Evolutionary conservation across 2,797 vertebrate species (phyloP).

Genomic region (Adrianichthys oophorus): DNA sequence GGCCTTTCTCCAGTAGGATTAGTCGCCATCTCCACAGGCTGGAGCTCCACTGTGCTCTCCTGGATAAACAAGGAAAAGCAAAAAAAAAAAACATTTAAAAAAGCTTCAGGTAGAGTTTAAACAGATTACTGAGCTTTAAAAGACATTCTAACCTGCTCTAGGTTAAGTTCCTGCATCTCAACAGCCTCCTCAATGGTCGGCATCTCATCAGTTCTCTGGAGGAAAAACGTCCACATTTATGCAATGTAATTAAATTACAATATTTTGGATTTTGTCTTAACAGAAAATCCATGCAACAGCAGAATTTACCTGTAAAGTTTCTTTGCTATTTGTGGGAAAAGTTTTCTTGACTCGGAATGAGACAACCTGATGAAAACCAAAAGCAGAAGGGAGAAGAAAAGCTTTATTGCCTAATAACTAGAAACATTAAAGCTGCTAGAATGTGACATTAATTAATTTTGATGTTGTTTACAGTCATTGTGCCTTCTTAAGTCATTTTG

Average conservation of each 20-base stretch:
- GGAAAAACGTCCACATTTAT: neutral
- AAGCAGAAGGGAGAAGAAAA: neutral
- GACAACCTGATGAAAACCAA: slow-evolving; percentile 50
- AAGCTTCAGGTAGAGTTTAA: too few species aligned
- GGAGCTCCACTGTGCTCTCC: slow-evolving; percentile 61
- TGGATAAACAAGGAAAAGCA: slow-evolving; percentile 30
- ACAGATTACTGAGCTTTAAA: too few species aligned
- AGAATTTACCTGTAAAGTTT: slow-evolving; percentile 42
- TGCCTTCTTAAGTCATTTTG: too few species aligned
- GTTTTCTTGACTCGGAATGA: slow-evolving; percentile 73
- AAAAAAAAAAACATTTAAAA: neutral
- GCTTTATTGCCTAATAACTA: too few species aligned
- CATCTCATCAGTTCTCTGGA: slow-evolving; percentile 48
- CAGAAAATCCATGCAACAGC: neutral
- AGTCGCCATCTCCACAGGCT: slow-evolving; percentile 68
- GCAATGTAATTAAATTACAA: neutral
- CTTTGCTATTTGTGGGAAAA: slow-evolving; percentile 43
- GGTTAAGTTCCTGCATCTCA: slow-evolving; percentile 59
- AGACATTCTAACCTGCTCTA: slow-evolving; percentile 36
- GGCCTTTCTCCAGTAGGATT: slow-evolving; percentile 45
- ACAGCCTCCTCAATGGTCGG: slow-evolving; percentile 38
- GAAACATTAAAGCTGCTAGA: too few species aligned
- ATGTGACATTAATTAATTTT: too few species aligned
- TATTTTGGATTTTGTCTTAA: neutral
- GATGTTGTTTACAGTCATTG: too few species aligned